Evolutionary conservation across 2,797 vertebrate genomes (phyloP), one percentile per base, ranked within the genome.

Genomic region (Helarctos malayanus): DNA sequence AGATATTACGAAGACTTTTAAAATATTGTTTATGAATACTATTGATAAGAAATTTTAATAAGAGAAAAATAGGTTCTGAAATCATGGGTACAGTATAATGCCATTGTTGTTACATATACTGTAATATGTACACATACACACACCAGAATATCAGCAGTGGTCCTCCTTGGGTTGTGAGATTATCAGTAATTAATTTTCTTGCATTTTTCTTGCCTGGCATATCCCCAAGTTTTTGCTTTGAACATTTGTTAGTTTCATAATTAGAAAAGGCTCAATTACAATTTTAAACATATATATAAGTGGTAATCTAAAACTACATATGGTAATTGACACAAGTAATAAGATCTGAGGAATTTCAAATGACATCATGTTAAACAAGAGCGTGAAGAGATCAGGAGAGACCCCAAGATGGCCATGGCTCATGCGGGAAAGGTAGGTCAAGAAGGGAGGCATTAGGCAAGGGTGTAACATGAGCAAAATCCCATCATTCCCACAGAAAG

Each of bases 191-290:
- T 92, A 88, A 95, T 95, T 94, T 97, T 85, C 84, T 92, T 78
- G 84, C 38, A 90, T 94, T 81, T 35, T 68, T 68, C 65, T 68
- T 97, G 68, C 47, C 84, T 97, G 95, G 90, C 68, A 95, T 29
- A 78, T 73, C 49, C 71, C 38, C 91, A 95, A 96, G 65, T 92
- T 97, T 98, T 95, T 54, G 27, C 91, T 96, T 91, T 92, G 65
- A 97, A 71, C 76, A 95, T 94, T 97, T 96, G 63, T 85, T 95
- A 92, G 81, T 95, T 93, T 95, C 68, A 65, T 95, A 97, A 93
- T 96, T 95, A 96, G 94, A 93, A 95, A 95, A 95, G 96, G 69
- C 57, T n/a, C 69, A 95, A 94, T 83, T 87, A 61, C 80, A 96
- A 86, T 92, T 95, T 95, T 59, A 89, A 90, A 96, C 86, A 95